A percentile compares a stretch with the other conserved stretches of the same genome.
Conservation (phyloP, 2,888 invertebrate species). For the Eurytoma adleriae region DNA sequence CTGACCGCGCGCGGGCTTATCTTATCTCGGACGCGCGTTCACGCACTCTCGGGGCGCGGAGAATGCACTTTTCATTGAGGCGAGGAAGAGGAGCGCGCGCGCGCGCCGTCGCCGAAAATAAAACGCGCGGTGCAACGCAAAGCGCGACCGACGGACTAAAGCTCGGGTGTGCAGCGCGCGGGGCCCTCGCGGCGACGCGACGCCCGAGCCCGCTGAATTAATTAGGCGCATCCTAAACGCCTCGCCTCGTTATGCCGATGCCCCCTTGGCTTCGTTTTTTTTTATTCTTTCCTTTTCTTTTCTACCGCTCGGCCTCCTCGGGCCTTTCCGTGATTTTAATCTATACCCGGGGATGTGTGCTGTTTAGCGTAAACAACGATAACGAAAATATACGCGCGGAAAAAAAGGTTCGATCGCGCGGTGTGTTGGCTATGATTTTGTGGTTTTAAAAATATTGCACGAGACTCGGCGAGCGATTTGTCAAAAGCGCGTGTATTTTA, state of each 20-base stretch:
- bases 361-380: too few relatives aligned
- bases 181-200: background rate
- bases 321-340: too few relatives aligned
- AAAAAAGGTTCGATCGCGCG: too few relatives aligned
- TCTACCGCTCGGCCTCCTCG: too few relatives aligned
- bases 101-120: conserved; percentile 22
- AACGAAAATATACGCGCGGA: too few relatives aligned
- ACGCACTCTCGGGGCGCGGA: conserved; percentile 31
- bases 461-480: too few relatives aligned
- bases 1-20: conserved; percentile 40
- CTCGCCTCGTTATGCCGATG: too few relatives aligned
- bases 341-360: too few relatives aligned
- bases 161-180: background rate
- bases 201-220: background rate
- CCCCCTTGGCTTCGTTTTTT: background rate
- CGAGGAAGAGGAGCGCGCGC: conserved; percentile 5
- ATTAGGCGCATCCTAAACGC: conserved; percentile 4
- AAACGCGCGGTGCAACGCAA: conserved; percentile 12
- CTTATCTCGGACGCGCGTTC: conserved; percentile 45
- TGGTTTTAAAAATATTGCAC: too few relatives aligned
- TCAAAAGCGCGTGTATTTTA: too few relatives aligned
- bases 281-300: background rate
- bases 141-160: too few relatives aligned
- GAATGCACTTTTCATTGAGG: conserved; percentile 51
- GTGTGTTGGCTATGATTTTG: too few relatives aligned